Conservation (phyloP, 2,113 vertebrate species). For the Saguinus midas region DNA sequence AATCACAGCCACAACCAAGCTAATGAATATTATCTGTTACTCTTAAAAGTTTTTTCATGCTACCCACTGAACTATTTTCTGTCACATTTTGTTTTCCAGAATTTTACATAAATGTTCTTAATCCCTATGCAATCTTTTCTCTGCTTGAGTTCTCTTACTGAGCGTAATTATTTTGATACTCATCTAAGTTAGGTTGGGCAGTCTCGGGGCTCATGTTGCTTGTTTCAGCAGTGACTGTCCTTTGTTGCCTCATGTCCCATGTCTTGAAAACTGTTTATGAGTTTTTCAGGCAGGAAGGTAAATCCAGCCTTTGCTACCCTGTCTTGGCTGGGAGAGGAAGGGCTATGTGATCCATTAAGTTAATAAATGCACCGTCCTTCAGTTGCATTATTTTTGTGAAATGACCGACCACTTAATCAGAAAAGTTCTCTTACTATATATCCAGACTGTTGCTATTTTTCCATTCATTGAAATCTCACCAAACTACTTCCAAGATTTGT, state of each 20-base stretch:
- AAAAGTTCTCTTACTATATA: background rate
- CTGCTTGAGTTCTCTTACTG: background rate
- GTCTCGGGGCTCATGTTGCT: background rate
- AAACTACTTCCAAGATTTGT: background rate
- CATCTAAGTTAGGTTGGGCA: no score
- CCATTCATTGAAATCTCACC: background rate
- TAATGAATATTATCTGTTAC: background rate
- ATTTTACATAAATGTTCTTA: background rate
- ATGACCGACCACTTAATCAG: background rate
- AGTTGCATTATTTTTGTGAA: background rate
- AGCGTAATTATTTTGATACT: background rate
- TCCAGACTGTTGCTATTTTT: background rate
- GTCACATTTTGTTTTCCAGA: background rate
- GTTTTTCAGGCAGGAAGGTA: background rate
- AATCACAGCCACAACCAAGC: background rate
- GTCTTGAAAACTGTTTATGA: background rate
- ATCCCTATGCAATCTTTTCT: background rate
- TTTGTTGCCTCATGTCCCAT: background rate
- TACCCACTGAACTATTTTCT: background rate
- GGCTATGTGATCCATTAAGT: background rate
- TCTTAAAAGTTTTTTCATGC: background rate
- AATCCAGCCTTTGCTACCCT: background rate
- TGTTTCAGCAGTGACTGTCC: background rate
- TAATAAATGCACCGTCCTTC: background rate
- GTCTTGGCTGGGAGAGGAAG: background rate